Evolutionary conservation across 2,888 invertebrate genomes (phyloP).

Genomic region (Nipponacmea schrenckii): DNA sequence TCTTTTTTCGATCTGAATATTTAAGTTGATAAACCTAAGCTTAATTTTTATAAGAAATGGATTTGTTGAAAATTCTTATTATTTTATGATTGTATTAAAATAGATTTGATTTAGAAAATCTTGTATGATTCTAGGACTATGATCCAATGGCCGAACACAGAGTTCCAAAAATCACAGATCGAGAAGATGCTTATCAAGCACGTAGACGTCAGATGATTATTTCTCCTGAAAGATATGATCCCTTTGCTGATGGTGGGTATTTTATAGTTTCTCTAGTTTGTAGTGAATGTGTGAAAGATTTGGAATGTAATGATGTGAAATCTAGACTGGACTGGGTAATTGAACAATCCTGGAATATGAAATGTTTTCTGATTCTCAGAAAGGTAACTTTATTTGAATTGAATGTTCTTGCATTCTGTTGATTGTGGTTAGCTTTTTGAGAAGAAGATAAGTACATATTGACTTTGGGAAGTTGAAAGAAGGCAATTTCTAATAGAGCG

Average conservation of each 20-base stretch:
- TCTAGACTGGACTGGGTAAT: too few relatives aligned
- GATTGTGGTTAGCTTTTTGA: too few relatives aligned
- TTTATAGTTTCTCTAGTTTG: conserved; percentile 13
- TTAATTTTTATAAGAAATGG: too few relatives aligned
- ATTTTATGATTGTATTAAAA: neutral
- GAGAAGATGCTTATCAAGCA: conserved; percentile 96
- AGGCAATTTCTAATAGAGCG: too few relatives aligned
- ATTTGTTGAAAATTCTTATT: neutral
- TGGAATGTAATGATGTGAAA: neutral
- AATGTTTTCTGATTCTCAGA: too few relatives aligned
- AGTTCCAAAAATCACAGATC: conserved; percentile 90
- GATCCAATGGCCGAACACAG: conserved; percentile 71
- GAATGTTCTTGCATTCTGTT: too few relatives aligned
- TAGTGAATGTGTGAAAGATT: conserved; percentile 2
- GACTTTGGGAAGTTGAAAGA: too few relatives aligned
- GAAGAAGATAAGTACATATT: too few relatives aligned
- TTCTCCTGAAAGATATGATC: conserved; percentile 96
- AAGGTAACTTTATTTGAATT: too few relatives aligned
- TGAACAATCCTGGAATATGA: too few relatives aligned
- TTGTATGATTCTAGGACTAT: conserved; percentile 56
- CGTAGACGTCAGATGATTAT: conserved; percentile 85
- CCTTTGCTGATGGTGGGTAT: conserved; percentile 93
- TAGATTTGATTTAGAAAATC: neutral
- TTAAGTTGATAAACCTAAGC: too few relatives aligned
- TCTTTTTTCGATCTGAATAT: neutral